A percentile compares a stretch with the other conserved stretches of the same genome.
These are phyloP conservation scores for Camptogramma bilineatum DNA, from an alignment of 2,888 invertebrate genomes.

Conservation along the genomic window DNA sequence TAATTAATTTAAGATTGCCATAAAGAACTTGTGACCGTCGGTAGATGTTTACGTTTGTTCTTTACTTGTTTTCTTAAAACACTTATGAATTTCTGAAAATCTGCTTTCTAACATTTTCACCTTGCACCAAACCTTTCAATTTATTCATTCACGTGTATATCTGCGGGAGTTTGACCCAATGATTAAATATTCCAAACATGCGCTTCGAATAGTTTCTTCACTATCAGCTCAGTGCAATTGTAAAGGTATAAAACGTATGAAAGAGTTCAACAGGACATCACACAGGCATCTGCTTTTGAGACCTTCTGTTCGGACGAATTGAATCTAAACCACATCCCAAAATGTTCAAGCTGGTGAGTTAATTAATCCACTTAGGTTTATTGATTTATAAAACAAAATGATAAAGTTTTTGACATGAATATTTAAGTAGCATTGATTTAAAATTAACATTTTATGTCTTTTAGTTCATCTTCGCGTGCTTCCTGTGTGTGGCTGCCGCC, in stretches of 20 bases:
- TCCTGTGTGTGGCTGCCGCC: constrained; percentile 67
- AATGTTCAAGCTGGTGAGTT: constrained; percentile 80
- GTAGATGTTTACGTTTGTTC: too few relatives aligned
- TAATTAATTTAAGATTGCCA: too few relatives aligned
- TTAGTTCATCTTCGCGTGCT: constrained; percentile 68
- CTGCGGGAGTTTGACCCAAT: constrained; percentile 18
- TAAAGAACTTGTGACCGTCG: too few relatives aligned
- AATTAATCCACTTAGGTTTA: constrained; percentile 3
- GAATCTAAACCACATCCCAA: constrained; percentile 44
- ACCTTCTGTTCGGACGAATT: constrained; percentile 31
- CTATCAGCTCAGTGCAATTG: constrained; percentile 47
- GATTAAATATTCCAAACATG: constrained; percentile 58
- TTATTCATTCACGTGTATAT: constrained; percentile 2
- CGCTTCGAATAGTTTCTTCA: constrained; percentile 58
- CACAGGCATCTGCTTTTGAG: constrained; percentile 35
- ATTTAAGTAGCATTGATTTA: too few relatives aligned
- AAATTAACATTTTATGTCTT: constrained; percentile 40
- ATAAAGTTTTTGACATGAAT: neutral
- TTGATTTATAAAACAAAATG: neutral
- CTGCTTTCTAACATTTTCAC: neutral
- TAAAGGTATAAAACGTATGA: constrained; percentile 61
- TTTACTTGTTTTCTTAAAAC: too few relatives aligned
- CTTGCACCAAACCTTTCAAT: constrained; percentile 1
- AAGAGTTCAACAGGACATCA: constrained; percentile 39
- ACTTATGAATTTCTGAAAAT: neutral